Base-by-base conservation (phyloP, 2,888 invertebrate genomes). In the Plebejus anna region DNA sequence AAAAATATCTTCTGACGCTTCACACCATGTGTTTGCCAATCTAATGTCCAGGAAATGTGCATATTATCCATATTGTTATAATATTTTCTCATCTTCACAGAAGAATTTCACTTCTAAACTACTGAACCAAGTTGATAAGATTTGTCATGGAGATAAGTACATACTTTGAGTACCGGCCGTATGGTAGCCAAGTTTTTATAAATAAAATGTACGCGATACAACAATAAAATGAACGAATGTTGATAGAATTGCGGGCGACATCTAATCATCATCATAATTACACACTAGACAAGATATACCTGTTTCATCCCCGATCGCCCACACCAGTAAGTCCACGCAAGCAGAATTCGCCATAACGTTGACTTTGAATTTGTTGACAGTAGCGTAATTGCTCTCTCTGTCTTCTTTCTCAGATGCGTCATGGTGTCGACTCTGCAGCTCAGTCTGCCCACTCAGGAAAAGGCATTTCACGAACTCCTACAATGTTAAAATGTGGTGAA, bases 301-400 rank as follows among this genome's bases (percentile, higher is more conserved):
- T 85, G 98, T 97, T 94, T 99, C 99, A 88, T 99, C 99, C 0
- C 97, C 97, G 81, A 99, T 98, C 0, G 99, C 98, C 99, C 99
- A 99, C 51, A 99, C 99, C 1, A 99, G 95, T 7, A 99, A 94
- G 89, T 99, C 99, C 0, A 99, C 98, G 86, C 99, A 99, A 0
- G 98, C 98, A 0, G 99, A 98, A 91, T 99, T 99, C 0, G 98
- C 98, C 96, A 98, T 98, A 0, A 99, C 98, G 85, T 98, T 98
- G 59, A 98, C 96, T 93, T 98, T 98, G 87, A 98, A 98, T 87
- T 97, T 97, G 89, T 98, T 98, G 2, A 98, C 97, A 0, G 97
- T 96, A 1, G 96, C 96, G 83, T 94, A 96, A 88, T 97, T 97
- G 78, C 95, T 96, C 84, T 97, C 97, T 13, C 96, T 94, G 81